Percentiles rank a stretch among this genome's conserved stretches.
Evolutionary conservation across 2,888 invertebrate species (phyloP).

Genomic region (Ophonus ardosiacus): DNA sequence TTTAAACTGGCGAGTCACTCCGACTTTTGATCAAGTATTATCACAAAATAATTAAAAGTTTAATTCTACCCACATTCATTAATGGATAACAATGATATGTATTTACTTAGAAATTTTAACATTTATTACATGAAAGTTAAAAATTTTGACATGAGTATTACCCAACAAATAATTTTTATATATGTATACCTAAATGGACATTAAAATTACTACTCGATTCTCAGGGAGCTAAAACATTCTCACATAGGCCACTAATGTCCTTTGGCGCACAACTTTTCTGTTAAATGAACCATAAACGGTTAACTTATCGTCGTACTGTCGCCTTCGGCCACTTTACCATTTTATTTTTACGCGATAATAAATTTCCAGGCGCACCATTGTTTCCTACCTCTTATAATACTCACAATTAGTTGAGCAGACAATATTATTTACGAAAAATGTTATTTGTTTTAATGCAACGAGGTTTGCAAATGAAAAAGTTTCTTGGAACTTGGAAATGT

Average conservation of each 20-base stretch:
- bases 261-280: constrained; percentile 51
- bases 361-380: constrained; percentile 42
- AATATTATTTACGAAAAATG: not conserved
- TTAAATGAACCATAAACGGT: constrained; percentile 59
- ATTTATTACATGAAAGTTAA: too few species aligned
- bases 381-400: constrained; percentile 8
- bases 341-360: constrained; percentile 54
- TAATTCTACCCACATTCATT: too few species aligned
- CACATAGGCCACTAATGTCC: constrained; percentile 53
- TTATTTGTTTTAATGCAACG: not conserved
- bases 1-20: too few species aligned
- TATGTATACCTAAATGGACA: not conserved
- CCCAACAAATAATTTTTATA: not conserved
- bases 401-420: not conserved
- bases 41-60: too few species aligned
- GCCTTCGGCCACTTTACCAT: constrained; percentile 12
- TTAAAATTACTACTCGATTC: constrained; percentile 21
- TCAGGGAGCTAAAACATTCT: constrained; percentile 37
- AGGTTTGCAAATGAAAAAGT: not conserved
- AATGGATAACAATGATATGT: too few species aligned
- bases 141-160: too few species aligned
- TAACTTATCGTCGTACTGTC: constrained; percentile 54
- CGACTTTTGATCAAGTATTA: too few species aligned
- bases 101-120: too few species aligned
- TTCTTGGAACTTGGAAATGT: not conserved